phyloP scores from a whole-genome alignment of 1,140 invertebrate species.

The Pogonognathellus flavescens region DNA sequence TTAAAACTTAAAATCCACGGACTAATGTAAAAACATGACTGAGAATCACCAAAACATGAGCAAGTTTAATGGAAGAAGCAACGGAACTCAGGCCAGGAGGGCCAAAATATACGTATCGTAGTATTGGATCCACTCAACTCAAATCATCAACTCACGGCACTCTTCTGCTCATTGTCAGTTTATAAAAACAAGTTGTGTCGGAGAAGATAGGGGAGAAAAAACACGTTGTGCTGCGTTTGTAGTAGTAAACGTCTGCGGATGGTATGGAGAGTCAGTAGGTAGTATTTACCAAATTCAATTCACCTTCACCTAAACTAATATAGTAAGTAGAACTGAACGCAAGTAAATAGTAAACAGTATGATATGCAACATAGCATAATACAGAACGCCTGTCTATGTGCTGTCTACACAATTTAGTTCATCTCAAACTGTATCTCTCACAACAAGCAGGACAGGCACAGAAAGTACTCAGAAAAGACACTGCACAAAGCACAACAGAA shows the following conservation, averaged over 20 bases:
- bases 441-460: not conserved
- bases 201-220: conserved; percentile 9
- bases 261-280: not conserved
- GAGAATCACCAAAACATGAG: conserved; percentile 29
- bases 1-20: not conserved
- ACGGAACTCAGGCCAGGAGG: conserved; percentile 32
- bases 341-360: not conserved
- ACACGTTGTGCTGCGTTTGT: not conserved
- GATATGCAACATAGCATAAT: not conserved
- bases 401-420: conserved; percentile 22
- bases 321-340: conserved; percentile 6
- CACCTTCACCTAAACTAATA: conserved; percentile 26
- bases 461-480: not conserved
- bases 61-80: conserved; percentile 21
- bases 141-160: conserved; percentile 32
- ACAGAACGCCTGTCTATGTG: conserved; percentile 10
- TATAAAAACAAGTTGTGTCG: conserved; percentile 37
- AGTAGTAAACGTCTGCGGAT: not conserved
- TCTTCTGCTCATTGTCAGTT: conserved; percentile 16
- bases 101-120: not conserved
- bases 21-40: not conserved
- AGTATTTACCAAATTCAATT: not conserved
- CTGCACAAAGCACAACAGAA: not conserved
- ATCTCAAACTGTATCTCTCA: not conserved
- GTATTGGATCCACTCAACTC: not conserved